These are phyloP conservation scores for Diplodus puntazzo DNA, from an alignment of 2,797 vertebrate species.

Conservation along the genomic window DNA sequence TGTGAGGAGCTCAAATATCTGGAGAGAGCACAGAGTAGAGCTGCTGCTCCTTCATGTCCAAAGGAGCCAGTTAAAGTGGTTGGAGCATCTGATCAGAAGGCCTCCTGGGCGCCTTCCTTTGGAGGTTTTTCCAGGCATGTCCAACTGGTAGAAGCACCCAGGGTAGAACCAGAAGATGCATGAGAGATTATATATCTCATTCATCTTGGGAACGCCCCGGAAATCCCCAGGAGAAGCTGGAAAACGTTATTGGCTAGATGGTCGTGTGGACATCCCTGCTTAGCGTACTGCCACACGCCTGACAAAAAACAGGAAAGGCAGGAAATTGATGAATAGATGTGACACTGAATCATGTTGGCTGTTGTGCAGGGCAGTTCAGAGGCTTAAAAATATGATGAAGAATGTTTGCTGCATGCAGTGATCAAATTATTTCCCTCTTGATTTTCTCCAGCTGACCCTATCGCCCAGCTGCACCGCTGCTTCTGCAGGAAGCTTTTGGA, in stretches of 20 bases:
- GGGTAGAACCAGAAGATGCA: too few species aligned
- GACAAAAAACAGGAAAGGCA: too few species aligned
- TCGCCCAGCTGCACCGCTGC: slow-evolving; percentile 94
- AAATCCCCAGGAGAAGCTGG: too few species aligned
- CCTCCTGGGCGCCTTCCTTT: not conserved
- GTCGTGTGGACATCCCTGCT: too few species aligned
- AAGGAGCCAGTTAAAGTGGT: not conserved
- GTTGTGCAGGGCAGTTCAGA: not conserved
- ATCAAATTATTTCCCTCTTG: slow-evolving; percentile 1
- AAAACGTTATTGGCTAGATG: too few species aligned
- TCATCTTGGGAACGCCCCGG: too few species aligned
- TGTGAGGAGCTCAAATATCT: not conserved
- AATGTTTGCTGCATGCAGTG: not conserved
- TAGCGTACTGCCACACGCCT: too few species aligned
- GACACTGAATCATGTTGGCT: not conserved
- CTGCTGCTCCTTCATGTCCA: not conserved
- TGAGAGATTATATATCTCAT: too few species aligned
- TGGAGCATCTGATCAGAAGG: not conserved
- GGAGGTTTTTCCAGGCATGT: not conserved
- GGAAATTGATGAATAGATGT: too few species aligned
- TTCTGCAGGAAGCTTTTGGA: slow-evolving; percentile 97
- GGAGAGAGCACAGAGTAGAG: not conserved
- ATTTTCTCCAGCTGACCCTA: slow-evolving; percentile 88
- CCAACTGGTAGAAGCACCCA: not conserved
- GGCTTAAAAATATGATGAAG: not conserved